These are phyloP conservation scores for Ptiloglossa arizonensis DNA, from an alignment of 1,140 invertebrate genomes.

Conservation along the genomic window DNA sequence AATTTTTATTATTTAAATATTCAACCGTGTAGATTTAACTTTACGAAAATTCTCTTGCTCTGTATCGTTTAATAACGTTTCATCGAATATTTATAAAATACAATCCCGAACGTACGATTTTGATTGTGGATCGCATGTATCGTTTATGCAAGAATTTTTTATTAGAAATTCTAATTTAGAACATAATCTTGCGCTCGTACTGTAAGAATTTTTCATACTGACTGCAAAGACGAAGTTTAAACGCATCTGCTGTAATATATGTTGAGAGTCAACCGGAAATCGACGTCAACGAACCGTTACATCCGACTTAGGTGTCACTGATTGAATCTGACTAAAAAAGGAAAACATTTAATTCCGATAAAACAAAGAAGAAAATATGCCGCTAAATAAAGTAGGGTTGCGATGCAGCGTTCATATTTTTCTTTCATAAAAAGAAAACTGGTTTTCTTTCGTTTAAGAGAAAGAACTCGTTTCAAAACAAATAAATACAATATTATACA, in stretches of 20 bases:
- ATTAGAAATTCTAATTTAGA: not conserved
- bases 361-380: not conserved
- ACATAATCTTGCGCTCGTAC: not conserved
- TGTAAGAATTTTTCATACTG: not conserved
- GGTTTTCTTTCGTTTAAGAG: too few species aligned
- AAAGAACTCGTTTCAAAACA: not conserved
- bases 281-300: constrained; percentile 38
- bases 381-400: not conserved
- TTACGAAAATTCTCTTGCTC: too few species aligned
- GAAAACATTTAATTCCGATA: not conserved
- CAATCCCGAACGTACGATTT: too few species aligned
- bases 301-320: constrained; percentile 28
- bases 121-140: too few species aligned
- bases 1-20: too few species aligned
- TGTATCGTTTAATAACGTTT: too few species aligned
- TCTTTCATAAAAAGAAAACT: not conserved
- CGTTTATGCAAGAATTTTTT: not conserved
- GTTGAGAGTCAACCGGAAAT: constrained; percentile 35
- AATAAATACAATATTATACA: not conserved
- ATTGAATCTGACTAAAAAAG: constrained; percentile 21
- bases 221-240: not conserved
- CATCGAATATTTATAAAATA: too few species aligned
- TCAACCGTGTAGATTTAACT: too few species aligned
- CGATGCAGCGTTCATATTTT: not conserved
- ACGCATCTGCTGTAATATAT: not conserved